Evolutionary conservation across 2,113 vertebrate species (phyloP).

Genomic region (Ascaphus truei): DNA sequence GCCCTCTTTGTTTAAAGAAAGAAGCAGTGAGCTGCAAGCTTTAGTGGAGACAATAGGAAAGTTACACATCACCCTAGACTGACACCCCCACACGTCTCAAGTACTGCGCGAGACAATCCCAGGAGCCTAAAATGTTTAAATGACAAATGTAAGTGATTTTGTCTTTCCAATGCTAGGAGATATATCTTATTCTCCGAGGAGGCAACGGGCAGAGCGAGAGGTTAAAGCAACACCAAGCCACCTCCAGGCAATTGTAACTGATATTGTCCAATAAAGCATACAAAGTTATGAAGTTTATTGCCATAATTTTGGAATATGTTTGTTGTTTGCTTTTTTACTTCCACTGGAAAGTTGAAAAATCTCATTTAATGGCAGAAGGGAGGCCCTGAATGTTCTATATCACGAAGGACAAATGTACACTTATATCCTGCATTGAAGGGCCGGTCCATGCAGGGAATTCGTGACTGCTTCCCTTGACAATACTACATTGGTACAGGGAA

Average conservation of each 20-base stretch:
- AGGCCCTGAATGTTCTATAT: not conserved
- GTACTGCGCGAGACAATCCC: slow-evolving; percentile 37
- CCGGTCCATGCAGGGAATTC: no score
- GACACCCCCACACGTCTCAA: not conserved
- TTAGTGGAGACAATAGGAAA: not conserved
- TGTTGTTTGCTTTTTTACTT: not conserved
- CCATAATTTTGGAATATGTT: slow-evolving; percentile 31
- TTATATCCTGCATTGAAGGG: no score
- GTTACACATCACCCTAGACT: not conserved
- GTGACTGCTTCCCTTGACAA: no score
- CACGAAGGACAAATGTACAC: not conserved
- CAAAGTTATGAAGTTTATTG: slow-evolving; percentile 24
- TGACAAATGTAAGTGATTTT: slow-evolving; percentile 49
- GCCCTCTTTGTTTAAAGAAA: slow-evolving; percentile 8
- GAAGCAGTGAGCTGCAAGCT: not conserved
- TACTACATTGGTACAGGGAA: no score
- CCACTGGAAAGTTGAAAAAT: not conserved
- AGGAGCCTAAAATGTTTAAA: slow-evolving; percentile 41
- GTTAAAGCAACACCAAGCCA: slow-evolving; percentile 37
- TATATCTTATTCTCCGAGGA: slow-evolving; percentile 39
- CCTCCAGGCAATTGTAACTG: slow-evolving; percentile 40
- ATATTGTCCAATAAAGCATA: slow-evolving; percentile 38
- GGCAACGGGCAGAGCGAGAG: slow-evolving; percentile 27
- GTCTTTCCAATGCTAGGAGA: slow-evolving; percentile 22
- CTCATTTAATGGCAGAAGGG: not conserved